Percentiles rank a stretch among this genome's conserved stretches.
phyloP scores from a whole-genome alignment of 2,888 invertebrate species.

The Caenorhabditis sinica region DNA sequence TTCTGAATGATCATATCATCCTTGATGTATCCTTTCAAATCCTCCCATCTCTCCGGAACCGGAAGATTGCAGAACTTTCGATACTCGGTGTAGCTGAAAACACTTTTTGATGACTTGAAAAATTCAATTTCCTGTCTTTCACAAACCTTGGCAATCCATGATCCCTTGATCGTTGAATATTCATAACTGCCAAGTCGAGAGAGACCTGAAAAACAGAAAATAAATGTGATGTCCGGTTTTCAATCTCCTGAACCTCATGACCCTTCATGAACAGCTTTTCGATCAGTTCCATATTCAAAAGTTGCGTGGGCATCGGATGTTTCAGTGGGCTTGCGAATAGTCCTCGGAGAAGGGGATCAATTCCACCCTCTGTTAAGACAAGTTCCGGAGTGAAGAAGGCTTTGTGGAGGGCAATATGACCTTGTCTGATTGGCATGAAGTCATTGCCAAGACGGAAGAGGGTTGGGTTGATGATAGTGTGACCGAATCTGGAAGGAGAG shows the following conservation, averaged over 20 bases:
- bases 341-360: slow-evolving; percentile 93
- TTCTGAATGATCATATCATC: slow-evolving; percentile 89
- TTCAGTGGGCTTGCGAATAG: slow-evolving; percentile 94
- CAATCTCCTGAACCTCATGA: slow-evolving; percentile 80
- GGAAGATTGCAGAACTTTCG: slow-evolving; percentile 92
- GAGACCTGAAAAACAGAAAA: slow-evolving; percentile 87
- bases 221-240: slow-evolving; percentile 10
- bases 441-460: slow-evolving; percentile 85
- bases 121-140: slow-evolving; percentile 28
- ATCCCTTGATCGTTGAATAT: slow-evolving; percentile 95
- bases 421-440: slow-evolving; percentile 88
- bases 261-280: slow-evolving; percentile 89
- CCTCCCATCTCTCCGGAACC: slow-evolving; percentile 90
- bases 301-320: slow-evolving; percentile 88
- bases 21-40: slow-evolving; percentile 89
- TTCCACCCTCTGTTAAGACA: slow-evolving; percentile 95
- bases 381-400: slow-evolving; percentile 99
- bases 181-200: slow-evolving; percentile 95
- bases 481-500: slow-evolving; percentile 89
- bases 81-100: slow-evolving; percentile 89
- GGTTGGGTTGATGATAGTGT: slow-evolving; percentile 95
- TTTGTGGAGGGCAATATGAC: slow-evolving; percentile 91
- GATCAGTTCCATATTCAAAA: slow-evolving; percentile 94
- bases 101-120: background rate
- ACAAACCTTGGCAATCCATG: slow-evolving; percentile 89